Base-by-base conservation (phyloP, 2,113 vertebrate species). In the Ia io region DNA sequence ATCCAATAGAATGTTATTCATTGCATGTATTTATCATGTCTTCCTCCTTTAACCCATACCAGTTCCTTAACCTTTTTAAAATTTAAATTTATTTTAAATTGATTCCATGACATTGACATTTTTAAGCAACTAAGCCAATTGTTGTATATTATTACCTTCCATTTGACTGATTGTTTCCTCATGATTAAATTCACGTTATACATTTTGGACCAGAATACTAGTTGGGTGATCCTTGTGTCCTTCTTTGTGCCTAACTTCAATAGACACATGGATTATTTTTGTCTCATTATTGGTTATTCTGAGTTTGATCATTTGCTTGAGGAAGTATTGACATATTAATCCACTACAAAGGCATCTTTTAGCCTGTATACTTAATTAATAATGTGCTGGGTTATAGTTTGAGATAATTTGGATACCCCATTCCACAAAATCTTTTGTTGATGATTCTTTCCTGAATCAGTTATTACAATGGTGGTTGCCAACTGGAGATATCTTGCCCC, bases 281-380 rank as follows among this genome's bases (percentile, higher is more conserved):
- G 18, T 74, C 63, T 35, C 18, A 35, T 77, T 92, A 51, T 86
- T 94, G 47, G 23, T 90, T 78, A 83, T 78, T 92, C 16, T 44
- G 30, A 82, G n/a, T 94, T 83, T 83, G 37, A 84, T 67, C 28
- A 78, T 87, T 94, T 92, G 61, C 22, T 92, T 85, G 49, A 86
- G 42, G 51, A 40, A n/a, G 17, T 67, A 47, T 71, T 87, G 69
- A 53, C 59, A 88, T 51, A 83, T 83, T 78, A 93, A 80, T 71
- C 20, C 49, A 90, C 18, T 83, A 2, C 32, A 90, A 90, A 76
- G 7, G 1, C 25, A 37, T 56, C 6, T 94, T 94, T 88, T 69
- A 47, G 69, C 47, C 35, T 30, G 74, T 71, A 28, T 53, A 96
- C 87, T 84, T 74, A 96, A 44, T 90, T 51, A 82, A 49, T 61